Evolutionary conservation across 1,140 invertebrate genomes (phyloP), one percentile per base, ranked within the genome.

Genomic region (Drosophila suzukii): DNA sequence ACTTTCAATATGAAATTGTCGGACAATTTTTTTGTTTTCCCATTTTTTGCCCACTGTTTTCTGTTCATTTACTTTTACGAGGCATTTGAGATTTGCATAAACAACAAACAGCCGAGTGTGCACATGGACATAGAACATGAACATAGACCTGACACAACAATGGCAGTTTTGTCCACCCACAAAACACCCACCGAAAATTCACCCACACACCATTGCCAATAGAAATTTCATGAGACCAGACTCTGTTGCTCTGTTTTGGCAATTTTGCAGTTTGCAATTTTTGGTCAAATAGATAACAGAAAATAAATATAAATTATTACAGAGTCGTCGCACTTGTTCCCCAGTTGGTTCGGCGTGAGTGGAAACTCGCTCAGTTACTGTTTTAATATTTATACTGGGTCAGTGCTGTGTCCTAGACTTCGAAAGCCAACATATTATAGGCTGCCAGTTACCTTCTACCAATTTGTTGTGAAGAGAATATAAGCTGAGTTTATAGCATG

Each of bases 291-390:
- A 76, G 74, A 76, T 76, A 76, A 76, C 53, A 66, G 61, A 65
- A 76, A 58, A 75, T 76, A 75, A 76, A 76, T 76, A 76, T 66
- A 76, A 75, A 76, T 76, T 76, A 75, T 74, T 76, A 67, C 60
- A 56, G 36, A 71, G 20, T 59, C 44, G 36, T 44, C 41, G 51
- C 51, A 41, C 62, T 43, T 70, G 15, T 46, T 61, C 56, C 38
- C 47, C 30, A 39, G 65, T n/a, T 50, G 17, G 15, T 43, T 32
- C 65, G 54, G 20, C 51, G 66, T 44, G 60, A 50, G 44, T 70
- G 36, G 47, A 36, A 34, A 50, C 34, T 66, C 15, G 63, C 51
- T 67, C 30, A 51, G 60, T 13, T 50, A 72, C 15, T 72, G 24
- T 50, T 72, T 43, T 49, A 71, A 71, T 70, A 72, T 71, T 72